A percentile compares a stretch with the other conserved stretches of the same genome.
These are phyloP conservation scores for Morpho achilles DNA, from an alignment of 2,888 invertebrate species.

Conservation along the genomic window DNA sequence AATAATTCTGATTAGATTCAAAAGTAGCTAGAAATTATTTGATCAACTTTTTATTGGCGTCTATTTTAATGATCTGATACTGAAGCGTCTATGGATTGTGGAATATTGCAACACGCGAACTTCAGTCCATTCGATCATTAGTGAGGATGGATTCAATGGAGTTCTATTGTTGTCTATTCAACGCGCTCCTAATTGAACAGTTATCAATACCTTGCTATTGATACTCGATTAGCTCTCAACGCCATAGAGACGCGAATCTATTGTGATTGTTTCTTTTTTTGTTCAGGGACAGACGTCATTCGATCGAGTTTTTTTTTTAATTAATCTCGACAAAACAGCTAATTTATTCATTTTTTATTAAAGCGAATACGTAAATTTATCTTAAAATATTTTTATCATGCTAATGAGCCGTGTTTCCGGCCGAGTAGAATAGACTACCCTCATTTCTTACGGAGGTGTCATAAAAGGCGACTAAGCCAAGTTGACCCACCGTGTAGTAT, in stretches of 20 bases:
- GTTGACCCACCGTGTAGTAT: too few relatives aligned
- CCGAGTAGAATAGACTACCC: too few relatives aligned
- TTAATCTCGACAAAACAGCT: not conserved
- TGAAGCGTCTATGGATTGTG: constrained; percentile 7
- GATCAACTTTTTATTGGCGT: not conserved
- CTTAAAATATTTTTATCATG: too few relatives aligned
- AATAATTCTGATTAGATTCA: too few relatives aligned
- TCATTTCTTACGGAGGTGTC: too few relatives aligned
- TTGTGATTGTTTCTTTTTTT: constrained; percentile 5
- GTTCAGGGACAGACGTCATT: not conserved
- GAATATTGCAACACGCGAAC: constrained; percentile 3
- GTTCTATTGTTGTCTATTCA: constrained; percentile 14
- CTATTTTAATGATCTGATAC: constrained; percentile 5
- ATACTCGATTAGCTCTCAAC: constrained; percentile 9
- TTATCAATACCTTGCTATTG: constrained; percentile 11
- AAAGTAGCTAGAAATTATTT: not conserved
- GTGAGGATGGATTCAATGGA: constrained; percentile 17
- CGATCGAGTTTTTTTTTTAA: not conserved
- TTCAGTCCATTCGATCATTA: constrained; percentile 12
- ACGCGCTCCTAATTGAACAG: constrained; percentile 15
- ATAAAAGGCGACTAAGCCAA: too few relatives aligned
- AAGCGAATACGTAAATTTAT: too few relatives aligned
- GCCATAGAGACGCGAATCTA: constrained; percentile 1
- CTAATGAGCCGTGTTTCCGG: too few relatives aligned
- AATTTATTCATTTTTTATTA: too few relatives aligned